Evolutionary conservation across 2,113 vertebrate genomes (phyloP).

Genomic region (Ovis aries): DNA sequence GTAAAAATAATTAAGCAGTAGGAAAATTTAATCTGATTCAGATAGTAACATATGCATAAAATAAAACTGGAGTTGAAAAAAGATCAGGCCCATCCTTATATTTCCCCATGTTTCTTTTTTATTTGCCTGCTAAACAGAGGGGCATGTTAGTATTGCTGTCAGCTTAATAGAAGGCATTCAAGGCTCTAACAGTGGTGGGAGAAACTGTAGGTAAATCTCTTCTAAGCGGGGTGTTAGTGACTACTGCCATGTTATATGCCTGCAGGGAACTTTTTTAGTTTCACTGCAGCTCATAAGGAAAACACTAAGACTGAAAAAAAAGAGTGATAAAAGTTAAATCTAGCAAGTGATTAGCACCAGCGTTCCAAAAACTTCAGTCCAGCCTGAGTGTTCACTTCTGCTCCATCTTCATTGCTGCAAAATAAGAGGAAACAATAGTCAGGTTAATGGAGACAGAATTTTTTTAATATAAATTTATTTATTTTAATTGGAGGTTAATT

Average conservation of each 20-base stretch:
- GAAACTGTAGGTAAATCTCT: constrained; percentile 9
- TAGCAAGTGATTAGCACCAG: constrained; percentile 45
- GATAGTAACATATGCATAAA: neutral
- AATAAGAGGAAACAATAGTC: constrained; percentile 62
- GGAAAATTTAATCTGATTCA: neutral
- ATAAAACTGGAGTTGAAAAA: constrained; percentile 25
- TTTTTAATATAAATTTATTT: no score
- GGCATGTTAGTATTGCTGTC: constrained; percentile 56
- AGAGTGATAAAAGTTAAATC: constrained; percentile 26
- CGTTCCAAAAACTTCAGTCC: constrained; percentile 54
- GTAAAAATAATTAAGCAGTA: neutral
- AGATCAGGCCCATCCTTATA: neutral
- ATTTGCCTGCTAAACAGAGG: constrained; percentile 67
- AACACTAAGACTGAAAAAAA: neutral
- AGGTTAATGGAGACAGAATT: neutral
- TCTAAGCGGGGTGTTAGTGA: neutral
- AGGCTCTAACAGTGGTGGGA: constrained; percentile 42
- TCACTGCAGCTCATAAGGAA: constrained; percentile 40
- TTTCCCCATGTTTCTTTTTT: constrained; percentile 71
- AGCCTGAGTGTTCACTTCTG: constrained; percentile 39
- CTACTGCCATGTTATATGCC: constrained; percentile 9
- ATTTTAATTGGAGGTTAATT: no score
- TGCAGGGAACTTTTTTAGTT: constrained; percentile 14
- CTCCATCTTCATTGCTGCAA: constrained; percentile 73
- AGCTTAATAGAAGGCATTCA: constrained; percentile 56